Evolutionary conservation across 2,113 vertebrate genomes (phyloP).

Genomic region (Lepisosteus oculatus): DNA sequence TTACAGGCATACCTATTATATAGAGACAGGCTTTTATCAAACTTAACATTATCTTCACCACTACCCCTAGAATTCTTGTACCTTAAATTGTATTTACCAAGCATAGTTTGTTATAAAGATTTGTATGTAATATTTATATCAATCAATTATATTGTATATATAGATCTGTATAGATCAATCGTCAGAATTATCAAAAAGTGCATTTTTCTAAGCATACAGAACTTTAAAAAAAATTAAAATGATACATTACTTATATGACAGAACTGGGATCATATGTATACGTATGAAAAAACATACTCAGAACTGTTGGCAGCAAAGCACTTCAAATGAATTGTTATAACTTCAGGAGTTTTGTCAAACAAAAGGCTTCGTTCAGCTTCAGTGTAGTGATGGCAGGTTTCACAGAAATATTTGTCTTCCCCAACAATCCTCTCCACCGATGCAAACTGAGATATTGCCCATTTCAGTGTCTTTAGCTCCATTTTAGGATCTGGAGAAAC

Average conservation of each 20-base stretch:
- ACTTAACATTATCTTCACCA: too few relatives aligned
- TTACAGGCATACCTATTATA: too few relatives aligned
- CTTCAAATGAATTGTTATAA: slow-evolving; percentile 95
- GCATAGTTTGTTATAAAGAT: too few relatives aligned
- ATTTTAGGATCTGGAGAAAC: slow-evolving; percentile 96
- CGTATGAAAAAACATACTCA: slow-evolving; percentile 64
- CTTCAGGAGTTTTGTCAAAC: slow-evolving; percentile 95
- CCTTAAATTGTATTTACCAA: too few relatives aligned
- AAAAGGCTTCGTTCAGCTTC: slow-evolving; percentile 94
- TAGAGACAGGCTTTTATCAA: too few relatives aligned
- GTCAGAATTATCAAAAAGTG: too few relatives aligned
- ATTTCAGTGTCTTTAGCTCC: slow-evolving; percentile 87
- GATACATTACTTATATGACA: too few relatives aligned
- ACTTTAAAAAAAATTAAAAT: not conserved
- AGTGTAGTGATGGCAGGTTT: slow-evolving; percentile 92
- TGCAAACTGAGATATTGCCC: slow-evolving; percentile 96
- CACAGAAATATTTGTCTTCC: slow-evolving; percentile 97
- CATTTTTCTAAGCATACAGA: not conserved
- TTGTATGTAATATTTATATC: too few relatives aligned
- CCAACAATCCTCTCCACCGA: slow-evolving; percentile 96
- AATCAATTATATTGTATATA: too few relatives aligned
- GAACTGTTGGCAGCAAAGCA: slow-evolving; percentile 91
- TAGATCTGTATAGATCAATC: too few relatives aligned
- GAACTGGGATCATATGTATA: too few relatives aligned
- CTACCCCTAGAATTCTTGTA: too few relatives aligned